Evolutionary conservation across 2,797 vertebrate species (phyloP), one percentile per base, ranked within the genome.

Genomic region (Naso thynnoides): DNA sequence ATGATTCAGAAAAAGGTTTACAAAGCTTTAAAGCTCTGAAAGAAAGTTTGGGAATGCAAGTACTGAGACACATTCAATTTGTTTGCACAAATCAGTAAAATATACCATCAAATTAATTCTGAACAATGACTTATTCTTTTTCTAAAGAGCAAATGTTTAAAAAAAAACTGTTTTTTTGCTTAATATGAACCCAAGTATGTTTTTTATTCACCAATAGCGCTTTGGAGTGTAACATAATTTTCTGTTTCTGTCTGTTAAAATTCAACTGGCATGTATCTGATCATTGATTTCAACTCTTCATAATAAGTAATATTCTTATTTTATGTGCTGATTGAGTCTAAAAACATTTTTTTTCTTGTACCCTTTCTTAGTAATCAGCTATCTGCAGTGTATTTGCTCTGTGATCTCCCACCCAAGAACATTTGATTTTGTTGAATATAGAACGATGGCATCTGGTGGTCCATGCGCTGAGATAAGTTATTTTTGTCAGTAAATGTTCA

Each of bases 401-500:
- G 27, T 52, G 47, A 60, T 55, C 14, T 5, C 13, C 18, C 41
- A 18, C 10, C 21, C 13, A 16, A 60, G 44, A 52, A 2, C 47
- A 27, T 57, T 5, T 33, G 15, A 53, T 48, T 48, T 33, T 41
- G 29, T 56, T 67, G 8, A 41, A 57, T 61, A n/a, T 10, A 39
- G 36, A 54, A 26, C 7, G 39, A 47, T 63, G 31, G 19, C 19
- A 9, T 33, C 1, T n/a, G 27, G 23, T 3, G 6, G 16, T 47
- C 16, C 26, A 50, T 36, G n/a, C 27, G 55, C 48, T 54, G 15
- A 39, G 39, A 58, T 70, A 60, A 53, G 14, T 52, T 71, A 49
- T 72, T 62, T 77, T 78, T 49, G 8, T 62, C 23, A 49, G 19
- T 47, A 62, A 66, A 75, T 69, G 33, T 10, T 10, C n/a, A n/a